Percentiles rank a stretch among this genome's conserved stretches.
These are phyloP conservation scores for Nomada fucata DNA, from an alignment of 2,888 invertebrate genomes.

Conservation along the genomic window DNA sequence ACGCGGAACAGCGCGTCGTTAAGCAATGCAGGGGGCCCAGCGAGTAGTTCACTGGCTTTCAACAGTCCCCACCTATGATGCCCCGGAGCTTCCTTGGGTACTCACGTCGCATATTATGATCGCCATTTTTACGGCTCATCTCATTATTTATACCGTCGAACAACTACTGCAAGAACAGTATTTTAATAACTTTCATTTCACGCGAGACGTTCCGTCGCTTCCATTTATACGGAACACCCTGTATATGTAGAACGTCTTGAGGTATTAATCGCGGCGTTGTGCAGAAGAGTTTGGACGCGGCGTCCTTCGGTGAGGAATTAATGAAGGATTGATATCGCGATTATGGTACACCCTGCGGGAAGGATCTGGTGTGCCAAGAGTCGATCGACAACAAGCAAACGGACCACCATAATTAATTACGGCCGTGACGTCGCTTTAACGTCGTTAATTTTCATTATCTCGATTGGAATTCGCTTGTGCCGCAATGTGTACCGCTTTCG, in stretches of 20 bases:
- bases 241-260: conserved; percentile 36
- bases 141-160: no score
- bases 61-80: no score
- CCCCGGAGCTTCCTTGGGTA: no score
- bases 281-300: conserved; percentile 48
- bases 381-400: conserved; percentile 63
- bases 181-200: no score
- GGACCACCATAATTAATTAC: conserved; percentile 71
- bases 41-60: no score
- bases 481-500: conserved; percentile 54
- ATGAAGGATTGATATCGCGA: conserved; percentile 70
- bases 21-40: no score
- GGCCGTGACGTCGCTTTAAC: conserved; percentile 69
- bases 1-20: no score
- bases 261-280: conserved; percentile 58
- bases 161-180: no score
- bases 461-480: conserved; percentile 72
- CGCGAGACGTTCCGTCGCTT: no score
- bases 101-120: no score
- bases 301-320: conserved; percentile 63
- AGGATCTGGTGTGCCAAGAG: conserved; percentile 48
- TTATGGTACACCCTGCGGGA: conserved; percentile 54
- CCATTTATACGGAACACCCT: no score
- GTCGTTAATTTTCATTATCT: conserved; percentile 73
- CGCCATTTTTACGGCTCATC: no score